These are phyloP conservation scores for Scaptomyza parva DNA, from an alignment of 2,888 invertebrate genomes.

Conservation along the genomic window DNA sequence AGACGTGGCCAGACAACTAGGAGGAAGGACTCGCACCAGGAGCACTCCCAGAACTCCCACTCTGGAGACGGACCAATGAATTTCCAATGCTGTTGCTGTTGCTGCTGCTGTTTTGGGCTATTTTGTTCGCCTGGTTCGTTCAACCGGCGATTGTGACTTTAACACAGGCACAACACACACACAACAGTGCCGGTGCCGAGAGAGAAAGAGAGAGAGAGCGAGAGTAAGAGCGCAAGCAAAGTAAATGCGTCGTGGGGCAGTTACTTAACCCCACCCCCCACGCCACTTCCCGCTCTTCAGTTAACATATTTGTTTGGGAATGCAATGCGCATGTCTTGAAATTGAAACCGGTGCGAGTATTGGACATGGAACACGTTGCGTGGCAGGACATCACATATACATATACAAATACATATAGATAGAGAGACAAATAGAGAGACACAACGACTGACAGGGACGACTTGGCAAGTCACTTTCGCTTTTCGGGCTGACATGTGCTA, in stretches of 20 bases:
- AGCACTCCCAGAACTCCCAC: conserved; percentile 5
- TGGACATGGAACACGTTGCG: conserved; percentile 38
- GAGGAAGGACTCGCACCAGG: conserved; percentile 22
- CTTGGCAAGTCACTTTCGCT: conserved; percentile 66
- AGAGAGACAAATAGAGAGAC: conserved; percentile 31
- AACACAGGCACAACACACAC: conserved; percentile 34
- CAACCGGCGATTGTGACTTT: conserved; percentile 68
- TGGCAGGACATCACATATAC: conserved; percentile 44
- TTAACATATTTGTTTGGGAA: conserved; percentile 5
- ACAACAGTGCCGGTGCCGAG: conserved; percentile 41
- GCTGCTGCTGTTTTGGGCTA: conserved; percentile 26
- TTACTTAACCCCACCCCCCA: not conserved
- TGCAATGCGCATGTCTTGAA: conserved; percentile 46
- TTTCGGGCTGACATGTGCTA: conserved; percentile 45
- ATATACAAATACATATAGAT: not conserved
- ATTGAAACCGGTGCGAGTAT: conserved; percentile 31
- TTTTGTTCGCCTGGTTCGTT: conserved; percentile 72
- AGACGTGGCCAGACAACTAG: conserved; percentile 61
- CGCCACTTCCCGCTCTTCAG: not conserved
- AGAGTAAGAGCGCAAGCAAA: too few species aligned
- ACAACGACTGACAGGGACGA: conserved; percentile 19
- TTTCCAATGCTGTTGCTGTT: conserved; percentile 67
- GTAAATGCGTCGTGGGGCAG: conserved; percentile 5
- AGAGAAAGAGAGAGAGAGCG: conserved; percentile 22
- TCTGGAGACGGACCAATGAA: conserved; percentile 62